Base-by-base conservation (phyloP, 2,797 vertebrate species). In the Neopelma chrysocephalum region DNA sequence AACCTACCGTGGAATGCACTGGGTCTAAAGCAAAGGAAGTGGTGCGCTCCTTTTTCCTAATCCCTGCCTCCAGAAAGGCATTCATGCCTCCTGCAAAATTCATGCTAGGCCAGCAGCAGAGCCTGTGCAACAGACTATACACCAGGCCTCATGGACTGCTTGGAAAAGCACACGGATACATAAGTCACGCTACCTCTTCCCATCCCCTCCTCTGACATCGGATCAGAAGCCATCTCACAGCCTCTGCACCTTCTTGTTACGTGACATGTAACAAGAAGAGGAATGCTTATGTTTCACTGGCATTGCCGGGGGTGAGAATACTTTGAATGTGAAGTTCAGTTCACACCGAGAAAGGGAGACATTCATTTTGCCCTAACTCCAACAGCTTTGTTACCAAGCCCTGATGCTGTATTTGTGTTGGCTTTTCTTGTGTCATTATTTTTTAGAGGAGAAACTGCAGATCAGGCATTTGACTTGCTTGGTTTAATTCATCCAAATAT, bases 401-500 rank as follows among this genome's bases (percentile, higher is more conserved):
- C 34, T 36, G 34, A 53, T 77, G 62, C 26, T 2, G 1, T 29
- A 40, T 57, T 87, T 60, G 25, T 73, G 15, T 60, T 34, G 73
- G 32, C 32, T 93, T 80, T 90, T 29, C 81, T 72, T 8, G 4
- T 50, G 83, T 36, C 45, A 29, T 80, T 70, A 43, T 82, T 71
- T 95, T 94, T 89, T 11, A 82, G 68, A 92, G 65, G 23, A 89
- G 57, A 85, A 92, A 36, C 58, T 90, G 61, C 38, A 83, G 68
- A 90, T 82, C 54, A 80, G 83, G 38, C 43, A 32, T 87, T 85
- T 87, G 83, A 92, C 60, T 86, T 70, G 64, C 80, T 93, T 87
- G 68, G 68, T 87, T 91, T 95, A 94, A 92, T 92, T 87, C 48
- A 77, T 58, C 53, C 75, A 89, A 89, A 82, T 76, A 57, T 43